Evolutionary conservation across 2,888 invertebrate genomes (phyloP), one percentile per base, ranked within the genome.

Genomic region (Rotaria socialis): DNA sequence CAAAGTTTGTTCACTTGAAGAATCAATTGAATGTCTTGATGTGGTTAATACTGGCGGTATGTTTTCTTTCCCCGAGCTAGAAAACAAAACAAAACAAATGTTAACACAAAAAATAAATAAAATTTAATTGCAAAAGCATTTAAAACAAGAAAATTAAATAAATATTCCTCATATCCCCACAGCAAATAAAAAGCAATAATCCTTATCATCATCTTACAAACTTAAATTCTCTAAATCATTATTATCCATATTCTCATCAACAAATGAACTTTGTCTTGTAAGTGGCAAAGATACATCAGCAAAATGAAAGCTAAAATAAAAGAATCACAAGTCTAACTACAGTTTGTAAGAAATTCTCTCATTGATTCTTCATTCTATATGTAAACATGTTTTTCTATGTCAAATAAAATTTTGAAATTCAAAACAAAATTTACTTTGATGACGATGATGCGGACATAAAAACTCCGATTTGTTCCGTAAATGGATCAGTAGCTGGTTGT

Each of bases 401-500:
- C 16, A 52, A 52, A 52, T 52, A 16, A 52, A 52, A 52, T 52
- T 4, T 52, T 14, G 1, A 11, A 16, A 52, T 16, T 52, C 3
- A 52, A 52, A 52, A 11, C 2, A 14, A 52, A 80, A 80, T 11
- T 8, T 80, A 80, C 80, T 80, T 80, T 11, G 47, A 47, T 47
- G 80, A 47, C 10, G 75, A 24, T 1, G 75, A n/a, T 80, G 80
- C 35, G 35, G 35, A n/a, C 47, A 80, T 43, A n/a, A 80, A 80
- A 24, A 80, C 14, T 24, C 80, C 47, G 14, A 80, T 80, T 80
- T 80, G 80, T 47, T 80, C 80, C 11, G 80, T 80, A 47, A 80
- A 80, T 47, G 80, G 80, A 47, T 80, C 47, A 80, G 14, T 80
- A 24, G 80, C 47, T 80, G 80, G 80, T 80, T 47, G 80, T 80